A percentile compares a stretch with the other conserved stretches of the same genome.
These are phyloP conservation scores for Hydrozoanthus gracilis DNA, from an alignment of 92 coral and sea anemone species.

Conservation along the genomic window DNA sequence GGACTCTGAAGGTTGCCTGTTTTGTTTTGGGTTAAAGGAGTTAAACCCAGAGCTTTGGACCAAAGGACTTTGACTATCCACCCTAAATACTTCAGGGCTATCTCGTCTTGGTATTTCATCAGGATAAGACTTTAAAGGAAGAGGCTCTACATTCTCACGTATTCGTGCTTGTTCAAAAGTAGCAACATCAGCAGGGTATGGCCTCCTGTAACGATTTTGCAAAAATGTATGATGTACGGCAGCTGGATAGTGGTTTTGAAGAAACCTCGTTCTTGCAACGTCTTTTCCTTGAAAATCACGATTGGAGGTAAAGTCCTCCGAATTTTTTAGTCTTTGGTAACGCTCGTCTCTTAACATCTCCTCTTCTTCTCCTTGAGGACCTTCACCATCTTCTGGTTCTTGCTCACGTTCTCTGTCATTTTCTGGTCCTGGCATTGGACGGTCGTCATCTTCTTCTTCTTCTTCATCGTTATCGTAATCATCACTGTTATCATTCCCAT, in stretches of 20 bases:
- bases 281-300: constrained; percentile 14
- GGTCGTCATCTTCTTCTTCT: constrained; percentile 53
- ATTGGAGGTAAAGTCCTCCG: not conserved
- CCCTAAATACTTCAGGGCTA: constrained; percentile 6
- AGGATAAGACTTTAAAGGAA: not conserved
- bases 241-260: constrained; percentile 9
- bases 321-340: constrained; percentile 27
- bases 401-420: constrained; percentile 48
- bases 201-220: constrained; percentile 21
- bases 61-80: not conserved
- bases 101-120: not conserved
- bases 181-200: constrained; percentile 17
- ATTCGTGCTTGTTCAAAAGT: not conserved
- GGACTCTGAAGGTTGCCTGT: not conserved
- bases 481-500: constrained; percentile 50
- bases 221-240: not conserved
- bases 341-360: constrained; percentile 28
- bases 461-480: constrained; percentile 68
- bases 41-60: not conserved
- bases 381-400: not conserved
- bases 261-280: constrained; percentile 11
- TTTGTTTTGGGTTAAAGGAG: not conserved
- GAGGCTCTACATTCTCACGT: not conserved
- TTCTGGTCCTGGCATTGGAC: constrained; percentile 9
- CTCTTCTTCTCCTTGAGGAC: not conserved